Evolutionary conservation across 2,113 vertebrate species (phyloP), one percentile per base, ranked within the genome.

Genomic region (Herpailurus yagouaroundi): DNA sequence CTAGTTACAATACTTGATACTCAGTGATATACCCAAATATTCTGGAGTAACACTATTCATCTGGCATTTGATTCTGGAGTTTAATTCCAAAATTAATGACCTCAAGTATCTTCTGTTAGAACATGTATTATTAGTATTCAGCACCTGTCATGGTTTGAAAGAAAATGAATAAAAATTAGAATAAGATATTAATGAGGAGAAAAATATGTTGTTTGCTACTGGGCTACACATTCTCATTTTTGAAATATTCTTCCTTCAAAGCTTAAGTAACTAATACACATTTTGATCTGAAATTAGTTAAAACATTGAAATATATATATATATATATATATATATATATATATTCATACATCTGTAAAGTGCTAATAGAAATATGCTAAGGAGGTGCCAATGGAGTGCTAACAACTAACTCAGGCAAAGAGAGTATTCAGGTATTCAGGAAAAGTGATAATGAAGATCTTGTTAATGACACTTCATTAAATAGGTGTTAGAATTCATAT

Each of bases 91-190:
- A 41, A 83, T 12, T 93, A 97, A 92, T 88, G 52, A 94, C 64
- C 25, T 91, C 4, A 19, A 74, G 36, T 50, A 50, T 36, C 25
- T 97, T 76, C 93, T 3, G 0, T 95, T 82, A 69, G 45, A 82
- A 89, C 33, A 87, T 18, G 0, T 90, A 41, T 36, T 84, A 33
- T 97, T 95, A 92, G 29, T 66, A 98, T 97, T 98, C 85, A 83
- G 7, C 25, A 97, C 4, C 38, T 97, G 45, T 80, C 7, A 10
- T 9, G 27, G 29, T 60, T 96, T 90, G 64, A 95, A 98, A 97
- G 45, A 97, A 77, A 96, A 80, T 48, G 36, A 95, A 50, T 14
- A 77, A 16, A 91, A 97, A 86, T 0, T 25, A 73, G 33, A 73
- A 81, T 57, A 50, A 91, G 23, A 85, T 33, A 52, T 81, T 74